Percentiles rank a stretch among this genome's conserved stretches.
Conservation (phyloP, 2,888 invertebrate species). For the Megalurothrips usitatus region DNA sequence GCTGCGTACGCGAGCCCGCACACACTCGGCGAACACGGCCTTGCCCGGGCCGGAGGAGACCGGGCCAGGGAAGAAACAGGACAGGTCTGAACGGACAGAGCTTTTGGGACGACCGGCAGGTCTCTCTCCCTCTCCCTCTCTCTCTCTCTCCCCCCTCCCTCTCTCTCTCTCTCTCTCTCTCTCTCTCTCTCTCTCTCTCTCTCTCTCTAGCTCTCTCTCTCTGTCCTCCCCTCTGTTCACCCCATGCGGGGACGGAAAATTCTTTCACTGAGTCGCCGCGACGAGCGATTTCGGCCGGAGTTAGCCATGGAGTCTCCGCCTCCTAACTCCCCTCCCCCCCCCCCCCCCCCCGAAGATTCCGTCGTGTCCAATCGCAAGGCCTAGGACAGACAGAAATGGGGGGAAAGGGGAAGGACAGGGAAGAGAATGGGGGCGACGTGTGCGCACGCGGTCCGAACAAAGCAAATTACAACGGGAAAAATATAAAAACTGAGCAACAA, state of each 20-base stretch:
- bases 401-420: neutral
- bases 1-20: too few relatives aligned
- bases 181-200: too few relatives aligned
- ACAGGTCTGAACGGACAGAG: neutral
- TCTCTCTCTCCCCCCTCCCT: too few relatives aligned
- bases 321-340: too few relatives aligned
- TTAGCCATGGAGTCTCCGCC: neutral
- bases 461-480: slow-evolving; percentile 22
- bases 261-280: neutral
- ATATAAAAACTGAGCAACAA: neutral
- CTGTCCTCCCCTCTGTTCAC: too few relatives aligned
- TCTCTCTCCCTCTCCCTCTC: too few relatives aligned
- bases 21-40: too few relatives aligned
- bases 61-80: neutral
- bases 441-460: neutral
- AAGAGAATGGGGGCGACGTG: neutral
- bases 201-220: too few relatives aligned
- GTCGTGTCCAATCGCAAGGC: neutral
- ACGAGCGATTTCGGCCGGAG: neutral
- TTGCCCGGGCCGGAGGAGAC: neutral
- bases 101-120: too few relatives aligned
- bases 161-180: too few relatives aligned
- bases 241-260: neutral
- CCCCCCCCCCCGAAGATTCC: too few relatives aligned
- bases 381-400: neutral